Conservation (phyloP, 2,888 invertebrate genomes). For the Drosophila testacea region DNA sequence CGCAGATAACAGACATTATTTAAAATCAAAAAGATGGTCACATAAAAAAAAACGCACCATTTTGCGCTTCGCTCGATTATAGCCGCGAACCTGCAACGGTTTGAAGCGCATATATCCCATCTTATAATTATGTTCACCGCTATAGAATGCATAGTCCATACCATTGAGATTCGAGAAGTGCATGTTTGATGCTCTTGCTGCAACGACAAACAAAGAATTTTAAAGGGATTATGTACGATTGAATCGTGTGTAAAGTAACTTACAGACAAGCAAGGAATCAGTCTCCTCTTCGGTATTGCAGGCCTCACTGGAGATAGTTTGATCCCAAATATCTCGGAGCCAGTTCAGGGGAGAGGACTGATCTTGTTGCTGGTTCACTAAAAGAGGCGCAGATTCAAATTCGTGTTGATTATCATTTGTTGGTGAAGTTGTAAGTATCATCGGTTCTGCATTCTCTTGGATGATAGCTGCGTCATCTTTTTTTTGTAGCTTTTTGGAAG, state of each 20-base stretch:
- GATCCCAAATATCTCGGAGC: slow-evolving; percentile 41
- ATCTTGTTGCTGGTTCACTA: background rate
- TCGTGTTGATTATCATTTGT: background rate
- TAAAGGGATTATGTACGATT: background rate
- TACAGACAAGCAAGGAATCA: slow-evolving; percentile 48
- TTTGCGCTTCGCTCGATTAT: slow-evolving; percentile 58
- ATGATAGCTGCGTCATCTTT: background rate
- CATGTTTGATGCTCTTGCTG: slow-evolving; percentile 59
- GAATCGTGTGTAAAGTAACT: slow-evolving; percentile 4
- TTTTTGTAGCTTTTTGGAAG: background rate
- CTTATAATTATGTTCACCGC: slow-evolving; percentile 45
- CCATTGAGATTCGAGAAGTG: slow-evolving; percentile 67
- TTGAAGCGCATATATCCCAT: slow-evolving; percentile 76
- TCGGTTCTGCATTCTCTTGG: slow-evolving; percentile 6
- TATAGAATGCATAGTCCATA: slow-evolving; percentile 79
- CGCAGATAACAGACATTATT: background rate
- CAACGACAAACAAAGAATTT: slow-evolving; percentile 6
- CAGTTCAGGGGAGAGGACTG: slow-evolving; percentile 29
- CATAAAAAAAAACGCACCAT: slow-evolving; percentile 47
- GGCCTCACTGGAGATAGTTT: background rate
- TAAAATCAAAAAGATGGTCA: background rate
- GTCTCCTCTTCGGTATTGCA: slow-evolving; percentile 7
- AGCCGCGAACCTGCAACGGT: slow-evolving; percentile 65
- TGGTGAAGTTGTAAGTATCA: background rate
- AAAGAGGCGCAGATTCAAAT: background rate